phyloP scores from a whole-genome alignment of 23 tunicate genomes.

The Phallusia fumigata region DNA sequence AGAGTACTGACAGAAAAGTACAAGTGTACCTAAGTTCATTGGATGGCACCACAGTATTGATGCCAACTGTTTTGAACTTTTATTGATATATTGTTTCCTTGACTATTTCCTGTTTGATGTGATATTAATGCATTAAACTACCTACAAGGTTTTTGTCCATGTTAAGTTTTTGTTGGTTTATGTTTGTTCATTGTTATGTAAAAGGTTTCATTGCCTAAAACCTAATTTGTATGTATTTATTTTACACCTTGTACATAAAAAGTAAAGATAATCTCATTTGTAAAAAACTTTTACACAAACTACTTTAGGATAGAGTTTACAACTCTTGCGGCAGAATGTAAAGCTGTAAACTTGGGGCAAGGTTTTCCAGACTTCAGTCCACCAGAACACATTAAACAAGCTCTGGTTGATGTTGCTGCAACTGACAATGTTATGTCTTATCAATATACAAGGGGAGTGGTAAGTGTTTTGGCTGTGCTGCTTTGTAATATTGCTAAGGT shows the following conservation, averaged over 20 bases:
- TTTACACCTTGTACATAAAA: too few species aligned
- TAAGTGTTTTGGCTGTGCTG: constrained; percentile 24
- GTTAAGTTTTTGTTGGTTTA: too few species aligned
- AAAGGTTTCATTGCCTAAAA: background rate
- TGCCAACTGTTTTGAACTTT: too few species aligned
- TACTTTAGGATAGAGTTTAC: constrained; percentile 76
- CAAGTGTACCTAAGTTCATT: too few species aligned
- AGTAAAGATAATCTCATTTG: too few species aligned
- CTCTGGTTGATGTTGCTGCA: constrained; percentile 33
- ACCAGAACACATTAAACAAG: constrained; percentile 67
- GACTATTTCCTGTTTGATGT: too few species aligned
- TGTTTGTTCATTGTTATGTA: too few species aligned
- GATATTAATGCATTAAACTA: too few species aligned
- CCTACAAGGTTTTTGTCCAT: too few species aligned
- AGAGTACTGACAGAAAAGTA: too few species aligned
- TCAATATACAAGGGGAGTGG: constrained; percentile 95
- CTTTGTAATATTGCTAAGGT: background rate
- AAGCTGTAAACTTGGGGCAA: constrained; percentile 95
- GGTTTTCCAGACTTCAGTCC: constrained; percentile 99
- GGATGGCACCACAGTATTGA: too few species aligned
- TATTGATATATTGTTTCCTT: too few species aligned
- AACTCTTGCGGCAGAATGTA: constrained; percentile 71
- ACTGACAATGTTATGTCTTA: constrained; percentile 39
- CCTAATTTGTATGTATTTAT: background rate
- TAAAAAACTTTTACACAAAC: background rate